Evolutionary conservation across 2,888 invertebrate species (phyloP).

Genomic region (Phytoseiulus persimilis): DNA sequence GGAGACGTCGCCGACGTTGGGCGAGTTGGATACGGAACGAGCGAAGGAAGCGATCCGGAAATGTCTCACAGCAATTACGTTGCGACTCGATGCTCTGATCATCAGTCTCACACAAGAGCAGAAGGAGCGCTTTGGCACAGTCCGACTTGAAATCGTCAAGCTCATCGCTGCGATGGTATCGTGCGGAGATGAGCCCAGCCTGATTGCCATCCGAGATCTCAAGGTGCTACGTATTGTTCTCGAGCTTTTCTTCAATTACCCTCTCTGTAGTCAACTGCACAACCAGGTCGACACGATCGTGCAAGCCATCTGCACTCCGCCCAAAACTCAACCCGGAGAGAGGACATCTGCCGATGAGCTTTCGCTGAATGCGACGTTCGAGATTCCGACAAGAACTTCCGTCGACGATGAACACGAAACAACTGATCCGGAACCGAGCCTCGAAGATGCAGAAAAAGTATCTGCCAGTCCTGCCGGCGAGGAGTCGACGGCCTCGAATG

Average conservation of each 20-base stretch:
- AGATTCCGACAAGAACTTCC: neutral
- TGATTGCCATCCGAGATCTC: constrained; percentile 21
- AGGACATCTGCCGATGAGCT: neutral
- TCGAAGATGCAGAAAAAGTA: neutral
- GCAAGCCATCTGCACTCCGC: constrained; percentile 35
- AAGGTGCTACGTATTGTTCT: neutral
- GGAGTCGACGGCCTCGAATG: neutral
- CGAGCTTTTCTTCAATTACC: constrained; percentile 33
- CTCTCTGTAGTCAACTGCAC: constrained; percentile 29
- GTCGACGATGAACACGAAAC: neutral
- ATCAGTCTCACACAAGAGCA: neutral
- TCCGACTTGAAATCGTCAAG: constrained; percentile 31
- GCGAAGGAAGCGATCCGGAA: constrained; percentile 28
- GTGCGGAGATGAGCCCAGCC: constrained; percentile 26
- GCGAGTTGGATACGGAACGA: constrained; percentile 6
- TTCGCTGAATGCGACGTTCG: neutral
- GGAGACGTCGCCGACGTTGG: constrained; percentile 17
- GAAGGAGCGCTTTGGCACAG: neutral
- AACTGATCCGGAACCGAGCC: neutral
- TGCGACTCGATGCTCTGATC: constrained; percentile 12
- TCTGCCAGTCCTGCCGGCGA: neutral
- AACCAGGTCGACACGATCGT: constrained; percentile 30
- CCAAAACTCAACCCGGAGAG: neutral
- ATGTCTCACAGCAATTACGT: constrained; percentile 12
- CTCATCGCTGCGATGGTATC: constrained; percentile 29